Evolutionary conservation across 1,140 invertebrate genomes (phyloP).

Genomic region (Holcopasites calliopsidis): DNA sequence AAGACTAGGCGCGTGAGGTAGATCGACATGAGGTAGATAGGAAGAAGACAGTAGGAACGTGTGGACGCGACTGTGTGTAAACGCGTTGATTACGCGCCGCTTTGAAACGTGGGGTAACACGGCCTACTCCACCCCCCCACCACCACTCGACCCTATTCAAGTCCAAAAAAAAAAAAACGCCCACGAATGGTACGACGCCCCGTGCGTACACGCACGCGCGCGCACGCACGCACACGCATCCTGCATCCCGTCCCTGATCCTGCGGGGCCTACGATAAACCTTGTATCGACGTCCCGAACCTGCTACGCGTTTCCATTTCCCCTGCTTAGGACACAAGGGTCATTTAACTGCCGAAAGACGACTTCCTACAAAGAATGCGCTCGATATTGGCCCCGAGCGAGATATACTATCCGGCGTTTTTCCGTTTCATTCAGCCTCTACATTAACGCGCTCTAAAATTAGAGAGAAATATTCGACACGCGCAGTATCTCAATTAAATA

Average conservation of each 20-base stretch:
- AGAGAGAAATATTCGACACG: no score
- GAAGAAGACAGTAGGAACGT: conserved; percentile 4
- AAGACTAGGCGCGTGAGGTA: conserved; percentile 24
- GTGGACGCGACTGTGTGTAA: conserved; percentile 48
- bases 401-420: no score
- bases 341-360: not conserved
- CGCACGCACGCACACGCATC: conserved; percentile 17
- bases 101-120: conserved; percentile 39
- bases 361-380: not conserved
- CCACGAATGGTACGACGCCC: conserved; percentile 35
- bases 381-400: no score
- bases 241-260: conserved; percentile 13
- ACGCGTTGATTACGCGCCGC: conserved; percentile 23
- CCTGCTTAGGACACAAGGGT: not conserved
- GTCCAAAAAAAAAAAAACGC: conserved; percentile 38
- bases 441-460: no score
- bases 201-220: conserved; percentile 28
- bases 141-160: not conserved
- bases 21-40: conserved; percentile 35
- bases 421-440: no score
- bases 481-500: no score
- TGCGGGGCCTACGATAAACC: conserved; percentile 11
- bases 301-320: not conserved
- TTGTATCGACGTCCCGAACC: conserved; percentile 15
- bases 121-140: not conserved